These are phyloP conservation scores for Picathartes gymnocephalus DNA, from an alignment of 2,113 vertebrate species.

Conservation along the genomic window DNA sequence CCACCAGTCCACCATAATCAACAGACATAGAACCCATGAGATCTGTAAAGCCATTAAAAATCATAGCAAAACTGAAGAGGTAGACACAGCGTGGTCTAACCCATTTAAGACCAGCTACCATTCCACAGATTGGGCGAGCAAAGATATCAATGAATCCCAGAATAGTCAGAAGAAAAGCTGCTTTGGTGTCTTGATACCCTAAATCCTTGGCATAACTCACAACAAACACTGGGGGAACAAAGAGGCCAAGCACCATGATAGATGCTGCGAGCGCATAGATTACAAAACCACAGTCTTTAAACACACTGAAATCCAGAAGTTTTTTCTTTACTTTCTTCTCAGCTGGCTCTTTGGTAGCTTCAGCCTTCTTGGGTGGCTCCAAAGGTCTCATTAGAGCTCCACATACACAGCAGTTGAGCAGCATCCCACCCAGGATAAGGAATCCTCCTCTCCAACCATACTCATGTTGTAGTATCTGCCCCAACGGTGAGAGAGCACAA, in stretches of 20 bases:
- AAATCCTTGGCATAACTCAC: conserved; percentile 94
- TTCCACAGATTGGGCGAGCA: conserved; percentile 85
- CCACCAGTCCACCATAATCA: conserved; percentile 80
- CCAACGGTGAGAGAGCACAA: conserved; percentile 88
- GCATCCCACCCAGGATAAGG: conserved; percentile 88
- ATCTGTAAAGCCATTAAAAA: conserved; percentile 91
- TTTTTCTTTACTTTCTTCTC: conserved; percentile 70
- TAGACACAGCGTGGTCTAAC: conserved; percentile 90
- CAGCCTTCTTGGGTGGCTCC: conserved; percentile 56
- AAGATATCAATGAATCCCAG: conserved; percentile 94
- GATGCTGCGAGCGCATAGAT: conserved; percentile 88
- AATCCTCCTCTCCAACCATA: conserved; percentile 94
- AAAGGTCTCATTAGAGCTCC: conserved; percentile 91
- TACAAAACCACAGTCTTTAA: conserved; percentile 85
- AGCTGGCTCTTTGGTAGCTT: neutral
- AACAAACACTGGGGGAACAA: conserved; percentile 92
- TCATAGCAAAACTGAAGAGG: conserved; percentile 91
- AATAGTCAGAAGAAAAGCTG: conserved; percentile 87
- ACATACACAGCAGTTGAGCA: conserved; percentile 93
- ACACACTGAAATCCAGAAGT: conserved; percentile 89
- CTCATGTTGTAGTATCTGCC: conserved; percentile 84
- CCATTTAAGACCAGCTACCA: conserved; percentile 83
- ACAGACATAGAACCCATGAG: conserved; percentile 81
- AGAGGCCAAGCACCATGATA: conserved; percentile 94
- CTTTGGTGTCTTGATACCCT: conserved; percentile 83